Evolutionary conservation across 2,113 vertebrate genomes (phyloP).

Genomic region (Vanacampus margaritifer): DNA sequence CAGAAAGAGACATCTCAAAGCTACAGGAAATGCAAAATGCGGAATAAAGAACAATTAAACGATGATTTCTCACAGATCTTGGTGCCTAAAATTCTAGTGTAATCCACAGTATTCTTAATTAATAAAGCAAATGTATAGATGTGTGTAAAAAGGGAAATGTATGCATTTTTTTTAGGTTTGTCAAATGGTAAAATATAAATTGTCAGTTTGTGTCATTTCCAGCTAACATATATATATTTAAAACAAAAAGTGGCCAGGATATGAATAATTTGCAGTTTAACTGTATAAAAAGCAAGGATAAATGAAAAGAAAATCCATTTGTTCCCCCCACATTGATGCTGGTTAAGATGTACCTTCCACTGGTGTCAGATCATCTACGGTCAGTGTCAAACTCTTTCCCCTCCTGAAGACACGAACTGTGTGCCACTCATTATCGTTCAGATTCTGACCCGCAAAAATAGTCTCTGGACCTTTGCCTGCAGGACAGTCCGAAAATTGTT

Average conservation of each 20-base stretch:
- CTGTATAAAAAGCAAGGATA: not conserved
- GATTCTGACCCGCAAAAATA: slow-evolving; percentile 97
- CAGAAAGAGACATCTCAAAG: too few species aligned
- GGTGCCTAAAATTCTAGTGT: too few species aligned
- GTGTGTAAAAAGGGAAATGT: too few species aligned
- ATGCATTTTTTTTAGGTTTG: too few species aligned
- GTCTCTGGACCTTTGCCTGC: slow-evolving; percentile 99
- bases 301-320: not conserved
- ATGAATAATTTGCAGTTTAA: not conserved
- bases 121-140: too few species aligned
- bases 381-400: slow-evolving; percentile 95
- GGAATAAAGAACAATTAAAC: too few species aligned
- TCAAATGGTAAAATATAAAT: too few species aligned
- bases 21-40: too few species aligned
- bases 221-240: not conserved
- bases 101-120: too few species aligned
- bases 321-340: not conserved
- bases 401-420: slow-evolving; percentile 95
- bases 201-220: not conserved
- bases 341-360: slow-evolving; percentile 70
- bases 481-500: slow-evolving; percentile 93
- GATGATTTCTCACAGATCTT: too few species aligned
- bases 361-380: slow-evolving; percentile 87
- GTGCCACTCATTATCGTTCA: slow-evolving; percentile 99
- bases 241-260: not conserved